These are phyloP conservation scores for Typhlomys cinereus DNA, from an alignment of 2,113 vertebrate species.

Conservation along the genomic window DNA sequence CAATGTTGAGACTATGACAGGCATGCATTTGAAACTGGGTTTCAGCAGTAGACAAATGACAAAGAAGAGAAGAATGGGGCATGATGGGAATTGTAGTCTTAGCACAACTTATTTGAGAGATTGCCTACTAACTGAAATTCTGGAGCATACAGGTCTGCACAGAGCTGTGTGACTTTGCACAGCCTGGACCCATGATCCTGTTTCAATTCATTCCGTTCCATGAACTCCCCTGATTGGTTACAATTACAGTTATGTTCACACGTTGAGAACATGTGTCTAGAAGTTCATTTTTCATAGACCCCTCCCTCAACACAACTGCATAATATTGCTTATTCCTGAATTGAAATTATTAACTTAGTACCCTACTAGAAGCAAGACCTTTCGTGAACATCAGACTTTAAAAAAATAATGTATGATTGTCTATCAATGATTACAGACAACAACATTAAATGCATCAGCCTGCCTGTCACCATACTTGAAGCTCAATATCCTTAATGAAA, in stretches of 20 bases:
- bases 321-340: constrained; percentile 49
- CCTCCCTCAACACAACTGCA: constrained; percentile 24
- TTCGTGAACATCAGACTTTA: constrained; percentile 18
- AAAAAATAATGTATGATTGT: constrained; percentile 8
- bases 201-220: constrained; percentile 74
- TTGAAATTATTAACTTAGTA: constrained; percentile 59
- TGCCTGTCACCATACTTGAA: constrained; percentile 33
- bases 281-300: constrained; percentile 42
- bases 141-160: constrained; percentile 26
- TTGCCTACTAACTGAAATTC: constrained; percentile 73
- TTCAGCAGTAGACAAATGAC: constrained; percentile 74
- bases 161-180: constrained; percentile 58
- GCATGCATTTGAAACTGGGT: constrained; percentile 70
- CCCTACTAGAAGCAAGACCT: constrained; percentile 35
- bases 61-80: constrained; percentile 64
- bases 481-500: neutral
- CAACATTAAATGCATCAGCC: constrained; percentile 9
- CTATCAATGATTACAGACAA: constrained; percentile 57
- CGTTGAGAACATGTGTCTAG: constrained; percentile 60
- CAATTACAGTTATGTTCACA: constrained; percentile 55
- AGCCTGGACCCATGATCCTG: constrained; percentile 37
- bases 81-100: constrained; percentile 68
- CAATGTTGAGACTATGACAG: constrained; percentile 46
- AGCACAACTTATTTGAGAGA: constrained; percentile 72
- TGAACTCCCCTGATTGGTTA: constrained; percentile 64